Conservation (phyloP, 2,113 vertebrate species). For the Myotis davidii region DNA sequence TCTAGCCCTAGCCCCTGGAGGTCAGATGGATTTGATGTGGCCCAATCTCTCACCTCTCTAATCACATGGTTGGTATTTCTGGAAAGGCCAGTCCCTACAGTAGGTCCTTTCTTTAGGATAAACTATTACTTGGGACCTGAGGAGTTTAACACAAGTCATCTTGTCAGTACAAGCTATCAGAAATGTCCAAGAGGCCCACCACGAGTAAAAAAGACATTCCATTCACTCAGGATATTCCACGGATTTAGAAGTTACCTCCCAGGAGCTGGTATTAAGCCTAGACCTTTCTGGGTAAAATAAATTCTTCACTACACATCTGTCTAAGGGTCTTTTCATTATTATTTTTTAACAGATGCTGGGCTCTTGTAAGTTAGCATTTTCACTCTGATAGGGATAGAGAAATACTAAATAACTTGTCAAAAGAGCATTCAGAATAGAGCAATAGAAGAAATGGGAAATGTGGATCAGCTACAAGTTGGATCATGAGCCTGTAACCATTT, state of each 20-base stretch:
- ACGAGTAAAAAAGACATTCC: neutral
- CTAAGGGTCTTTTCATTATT: neutral
- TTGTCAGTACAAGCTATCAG: neutral
- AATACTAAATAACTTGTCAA: neutral
- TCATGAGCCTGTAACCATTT: neutral
- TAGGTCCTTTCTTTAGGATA: neutral
- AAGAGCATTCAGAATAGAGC: neutral
- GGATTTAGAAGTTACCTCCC: neutral
- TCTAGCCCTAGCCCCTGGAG: neutral
- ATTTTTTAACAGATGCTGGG: neutral
- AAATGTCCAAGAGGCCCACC: neutral
- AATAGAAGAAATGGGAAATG: neutral
- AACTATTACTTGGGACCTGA: neutral
- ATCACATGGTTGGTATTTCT: neutral
- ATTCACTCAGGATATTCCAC: neutral
- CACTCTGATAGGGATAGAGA: neutral
- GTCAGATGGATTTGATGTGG: neutral
- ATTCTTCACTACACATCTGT: neutral
- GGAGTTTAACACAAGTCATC: neutral
- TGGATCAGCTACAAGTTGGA: neutral
- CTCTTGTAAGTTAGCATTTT: neutral
- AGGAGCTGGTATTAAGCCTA: neutral
- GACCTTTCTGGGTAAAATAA: neutral
- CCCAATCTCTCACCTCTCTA: neutral
- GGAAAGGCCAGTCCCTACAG: neutral